Evolutionary conservation across 2,797 vertebrate genomes (phyloP), one percentile per base, ranked within the genome.

Genomic region (Psittacula derbiana): DNA sequence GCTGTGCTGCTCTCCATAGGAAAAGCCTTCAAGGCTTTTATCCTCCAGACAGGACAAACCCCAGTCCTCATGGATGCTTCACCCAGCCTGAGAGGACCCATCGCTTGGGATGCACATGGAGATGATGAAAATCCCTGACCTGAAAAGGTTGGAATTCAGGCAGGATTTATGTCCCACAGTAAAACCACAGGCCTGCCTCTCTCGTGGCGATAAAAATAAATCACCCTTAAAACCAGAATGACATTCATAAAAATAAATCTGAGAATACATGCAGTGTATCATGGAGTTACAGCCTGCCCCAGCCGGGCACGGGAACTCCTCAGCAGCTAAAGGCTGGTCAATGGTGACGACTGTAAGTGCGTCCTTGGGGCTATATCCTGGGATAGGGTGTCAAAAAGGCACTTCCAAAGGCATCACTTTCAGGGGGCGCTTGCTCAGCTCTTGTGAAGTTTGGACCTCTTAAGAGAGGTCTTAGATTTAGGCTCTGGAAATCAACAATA

Each of bases 141-240:
- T 71, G 5, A 64, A 96, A 94, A 93, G 95, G 92, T 83, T 91
- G 93, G 94, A 92, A 94, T 94, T 46, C 41, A 78, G 75, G 75
- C 69, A 91, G 60, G 57, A 95, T 96, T 96, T 96, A 94, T 89
- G 58, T 74, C 61, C 72, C 27, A 40, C 27, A 89, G 75, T 95
- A 96, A 95, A 93, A 83, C 31, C 47, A 67, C 78, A 82, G 72
- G 66, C 61, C 87, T 82, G 82, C 62, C 49, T 95, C 74, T 89
- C 86, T 86, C 44, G 1, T 4, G 30, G 91, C 58, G 75, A 95
- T 96, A 96, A 97, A 97, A 96, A 94, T 94, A 96, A 96, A 96
- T 96, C 96, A 96, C 81, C 94, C 87, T 95, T 96, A 94, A 92
- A 96, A 96, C 66, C 28, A 94, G 96, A 94, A 93, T 67, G 93